A percentile compares a stretch with the other conserved stretches of the same genome.
phyloP scores from a whole-genome alignment of 2,113 vertebrate genomes.

The Monopterus albus region DNA sequence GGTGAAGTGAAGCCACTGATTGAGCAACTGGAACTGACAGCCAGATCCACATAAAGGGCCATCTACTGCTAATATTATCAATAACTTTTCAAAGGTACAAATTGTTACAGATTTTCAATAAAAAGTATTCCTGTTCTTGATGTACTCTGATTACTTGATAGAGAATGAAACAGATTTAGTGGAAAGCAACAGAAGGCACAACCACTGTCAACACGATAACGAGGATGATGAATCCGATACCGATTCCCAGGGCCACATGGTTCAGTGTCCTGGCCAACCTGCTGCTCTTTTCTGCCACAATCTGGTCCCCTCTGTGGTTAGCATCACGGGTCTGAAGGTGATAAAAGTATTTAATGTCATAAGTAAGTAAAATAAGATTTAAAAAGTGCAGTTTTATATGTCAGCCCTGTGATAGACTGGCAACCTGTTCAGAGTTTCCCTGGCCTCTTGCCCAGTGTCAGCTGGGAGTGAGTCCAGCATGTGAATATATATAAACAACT shows the following conservation, averaged over 20 bases:
- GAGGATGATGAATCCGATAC: neutral
- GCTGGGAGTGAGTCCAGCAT: too few species aligned
- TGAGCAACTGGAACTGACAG: neutral
- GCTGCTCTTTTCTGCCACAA: conserved; percentile 58
- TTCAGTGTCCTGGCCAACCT: conserved; percentile 61
- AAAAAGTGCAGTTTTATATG: too few species aligned
- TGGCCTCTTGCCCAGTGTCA: too few species aligned
- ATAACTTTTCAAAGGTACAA: too few species aligned
- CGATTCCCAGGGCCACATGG: conserved; percentile 63
- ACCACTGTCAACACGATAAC: neutral
- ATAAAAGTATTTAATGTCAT: too few species aligned
- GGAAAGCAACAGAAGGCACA: accelerated
- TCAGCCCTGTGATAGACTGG: too few species aligned
- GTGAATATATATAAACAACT: too few species aligned
- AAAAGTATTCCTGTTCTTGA: too few species aligned
- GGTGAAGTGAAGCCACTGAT: neutral
- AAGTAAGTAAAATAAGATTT: too few species aligned
- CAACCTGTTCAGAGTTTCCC: too few species aligned
- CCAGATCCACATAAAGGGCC: neutral
- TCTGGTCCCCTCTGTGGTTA: conserved; percentile 42
- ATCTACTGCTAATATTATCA: neutral
- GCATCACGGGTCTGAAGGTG: conserved; percentile 62
- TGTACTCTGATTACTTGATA: conserved; percentile 13
- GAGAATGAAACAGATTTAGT: neutral
- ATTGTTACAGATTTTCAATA: neutral